Conservation (phyloP, 1,140 invertebrate species). For the Aporrectodea caliginosa region DNA sequence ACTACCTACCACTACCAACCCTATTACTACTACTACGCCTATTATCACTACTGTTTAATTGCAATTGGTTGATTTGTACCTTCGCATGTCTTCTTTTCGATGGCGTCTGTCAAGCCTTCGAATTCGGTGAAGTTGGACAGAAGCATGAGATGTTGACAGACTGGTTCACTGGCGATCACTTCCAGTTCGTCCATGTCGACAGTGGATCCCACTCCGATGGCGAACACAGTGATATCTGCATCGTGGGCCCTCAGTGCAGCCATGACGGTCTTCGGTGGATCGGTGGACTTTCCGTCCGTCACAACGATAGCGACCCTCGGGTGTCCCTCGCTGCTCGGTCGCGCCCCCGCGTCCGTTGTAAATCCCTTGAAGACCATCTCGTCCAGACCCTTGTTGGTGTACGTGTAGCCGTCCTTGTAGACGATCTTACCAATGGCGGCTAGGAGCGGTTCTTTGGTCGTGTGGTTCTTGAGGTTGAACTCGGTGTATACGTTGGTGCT, state of each 20-base stretch:
- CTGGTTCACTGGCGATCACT: slow-evolving; percentile 22
- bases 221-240: slow-evolving; percentile 6
- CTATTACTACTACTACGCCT: not conserved
- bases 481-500: not conserved
- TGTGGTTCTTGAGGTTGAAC: slow-evolving; percentile 16
- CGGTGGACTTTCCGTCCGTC: slow-evolving; percentile 28
- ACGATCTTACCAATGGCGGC: slow-evolving; percentile 16
- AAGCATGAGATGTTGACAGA: slow-evolving; percentile 6
- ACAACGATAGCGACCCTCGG: slow-evolving; percentile 25
- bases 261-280: not conserved
- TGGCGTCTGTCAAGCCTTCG: slow-evolving; percentile 11
- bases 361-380: slow-evolving; percentile 28
- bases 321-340: not conserved
- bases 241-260: not conserved
- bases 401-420: slow-evolving; percentile 31
- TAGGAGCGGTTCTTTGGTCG: not conserved
- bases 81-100: slow-evolving; percentile 27
- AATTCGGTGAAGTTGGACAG: slow-evolving; percentile 17
- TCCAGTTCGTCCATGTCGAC: slow-evolving; percentile 16
- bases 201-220: slow-evolving; percentile 15
- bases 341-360: slow-evolving; percentile 32
- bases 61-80: too few species aligned
- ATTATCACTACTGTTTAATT: not conserved
- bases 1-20: not conserved
- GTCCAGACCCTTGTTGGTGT: slow-evolving; percentile 32